These are phyloP conservation scores for Tolypeutes matacus DNA, from an alignment of 2,797 vertebrate species.

Conservation along the genomic window DNA sequence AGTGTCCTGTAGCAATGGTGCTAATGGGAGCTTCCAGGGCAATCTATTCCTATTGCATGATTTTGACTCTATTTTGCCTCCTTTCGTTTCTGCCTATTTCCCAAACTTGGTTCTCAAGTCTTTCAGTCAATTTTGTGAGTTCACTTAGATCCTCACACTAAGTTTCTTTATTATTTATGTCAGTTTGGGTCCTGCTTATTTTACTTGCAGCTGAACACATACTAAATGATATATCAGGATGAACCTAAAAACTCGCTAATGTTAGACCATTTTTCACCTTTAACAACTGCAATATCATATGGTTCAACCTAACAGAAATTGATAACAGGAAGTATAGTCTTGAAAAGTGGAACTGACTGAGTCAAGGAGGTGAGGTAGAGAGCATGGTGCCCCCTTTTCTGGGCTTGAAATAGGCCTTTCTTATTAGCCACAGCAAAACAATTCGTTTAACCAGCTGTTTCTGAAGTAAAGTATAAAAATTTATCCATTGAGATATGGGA, in stretches of 20 bases:
- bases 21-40: not conserved
- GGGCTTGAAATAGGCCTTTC: not conserved
- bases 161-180: not conserved
- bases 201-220: not conserved
- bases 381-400: not conserved
- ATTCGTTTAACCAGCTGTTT: not conserved
- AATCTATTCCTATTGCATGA: not conserved
- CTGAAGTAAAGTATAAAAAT: not conserved
- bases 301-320: conserved; percentile 23
- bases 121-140: conserved; percentile 36
- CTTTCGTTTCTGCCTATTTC: conserved; percentile 42
- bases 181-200: not conserved
- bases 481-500: not conserved
- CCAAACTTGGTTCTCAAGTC: not conserved
- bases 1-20: not conserved
- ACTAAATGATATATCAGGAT: not conserved
- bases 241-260: not conserved
- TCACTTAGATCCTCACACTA: not conserved
- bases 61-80: not conserved
- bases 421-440: conserved; percentile 16
- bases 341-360: not conserved
- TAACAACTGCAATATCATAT: not conserved
- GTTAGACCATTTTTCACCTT: not conserved
- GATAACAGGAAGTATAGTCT: not conserved
- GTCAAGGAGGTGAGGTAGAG: not conserved